Percentiles rank a stretch among this genome's conserved stretches.
phyloP scores from a whole-genome alignment of 1,140 invertebrate species.

The Chlorops oryzae region DNA sequence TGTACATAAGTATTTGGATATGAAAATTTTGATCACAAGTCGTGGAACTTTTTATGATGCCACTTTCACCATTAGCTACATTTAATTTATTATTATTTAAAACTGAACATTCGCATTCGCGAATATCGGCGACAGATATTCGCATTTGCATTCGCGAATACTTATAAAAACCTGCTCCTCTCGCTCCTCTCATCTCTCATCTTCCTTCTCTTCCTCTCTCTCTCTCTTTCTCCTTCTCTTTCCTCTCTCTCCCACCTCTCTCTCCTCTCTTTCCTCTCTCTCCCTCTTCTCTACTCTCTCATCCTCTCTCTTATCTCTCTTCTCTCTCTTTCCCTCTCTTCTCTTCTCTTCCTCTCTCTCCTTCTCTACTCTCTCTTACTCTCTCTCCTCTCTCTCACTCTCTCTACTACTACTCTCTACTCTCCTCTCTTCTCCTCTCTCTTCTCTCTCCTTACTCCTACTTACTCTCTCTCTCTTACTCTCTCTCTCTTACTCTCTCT shows the following conservation, averaged over 20 bases:
- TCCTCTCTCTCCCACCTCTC: background rate
- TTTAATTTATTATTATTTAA: too few relatives aligned
- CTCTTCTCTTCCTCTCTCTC: background rate
- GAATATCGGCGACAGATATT: background rate
- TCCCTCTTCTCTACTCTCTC: background rate
- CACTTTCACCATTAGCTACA: too few relatives aligned
- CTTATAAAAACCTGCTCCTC: background rate
- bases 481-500: background rate
- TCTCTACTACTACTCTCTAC: background rate
- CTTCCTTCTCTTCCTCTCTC: background rate
- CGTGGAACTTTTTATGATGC: too few relatives aligned
- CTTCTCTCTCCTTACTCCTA: background rate
- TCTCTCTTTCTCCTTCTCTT: background rate
- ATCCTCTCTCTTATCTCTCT: background rate
- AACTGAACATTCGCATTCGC: too few relatives aligned
- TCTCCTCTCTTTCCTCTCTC: background rate
- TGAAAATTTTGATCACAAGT: too few relatives aligned
- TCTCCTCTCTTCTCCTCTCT: background rate
- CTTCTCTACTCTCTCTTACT: background rate
- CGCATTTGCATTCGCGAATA: background rate
- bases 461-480: background rate
- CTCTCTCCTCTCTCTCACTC: background rate
- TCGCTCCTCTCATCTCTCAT: background rate
- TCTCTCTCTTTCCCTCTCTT: background rate
- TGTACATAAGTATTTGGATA: too few relatives aligned